Percentiles rank a stretch among this genome's conserved stretches.
These are phyloP conservation scores for Burhinus bistriatus DNA, from an alignment of 2,113 vertebrate species.

Conservation along the genomic window DNA sequence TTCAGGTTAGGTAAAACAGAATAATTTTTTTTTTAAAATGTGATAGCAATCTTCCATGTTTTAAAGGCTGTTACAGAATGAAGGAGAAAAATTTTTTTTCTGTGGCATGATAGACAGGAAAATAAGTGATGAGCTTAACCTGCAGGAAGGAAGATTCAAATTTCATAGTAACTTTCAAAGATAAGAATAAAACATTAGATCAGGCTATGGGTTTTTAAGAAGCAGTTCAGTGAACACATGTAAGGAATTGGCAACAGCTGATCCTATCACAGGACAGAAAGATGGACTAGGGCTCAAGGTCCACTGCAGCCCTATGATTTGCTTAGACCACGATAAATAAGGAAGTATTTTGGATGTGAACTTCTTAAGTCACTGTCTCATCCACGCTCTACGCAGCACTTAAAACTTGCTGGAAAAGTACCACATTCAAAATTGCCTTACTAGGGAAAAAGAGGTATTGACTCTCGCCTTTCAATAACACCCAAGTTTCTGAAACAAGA, in stretches of 20 bases:
- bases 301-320: neutral
- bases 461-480: neutral
- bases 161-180: neutral
- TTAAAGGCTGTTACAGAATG: neutral
- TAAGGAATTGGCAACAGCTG: neutral
- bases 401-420: neutral
- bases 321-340: neutral
- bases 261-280: neutral
- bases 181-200: neutral
- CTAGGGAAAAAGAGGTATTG: neutral
- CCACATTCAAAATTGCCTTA: neutral
- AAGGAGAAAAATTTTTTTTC: neutral
- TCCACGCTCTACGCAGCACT: neutral
- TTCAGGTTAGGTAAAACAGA: neutral
- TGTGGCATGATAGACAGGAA: neutral
- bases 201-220: neutral
- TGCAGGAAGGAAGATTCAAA: neutral
- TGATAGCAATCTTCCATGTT: neutral
- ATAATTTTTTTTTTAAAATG: neutral
- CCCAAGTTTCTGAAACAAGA: neutral
- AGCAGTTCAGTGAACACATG: neutral
- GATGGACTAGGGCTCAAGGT: neutral
- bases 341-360: neutral
- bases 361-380: neutral
- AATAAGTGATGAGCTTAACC: neutral